These are phyloP conservation scores for Osmerus eperlanus DNA, from an alignment of 2,113 vertebrate genomes.

Conservation along the genomic window DNA sequence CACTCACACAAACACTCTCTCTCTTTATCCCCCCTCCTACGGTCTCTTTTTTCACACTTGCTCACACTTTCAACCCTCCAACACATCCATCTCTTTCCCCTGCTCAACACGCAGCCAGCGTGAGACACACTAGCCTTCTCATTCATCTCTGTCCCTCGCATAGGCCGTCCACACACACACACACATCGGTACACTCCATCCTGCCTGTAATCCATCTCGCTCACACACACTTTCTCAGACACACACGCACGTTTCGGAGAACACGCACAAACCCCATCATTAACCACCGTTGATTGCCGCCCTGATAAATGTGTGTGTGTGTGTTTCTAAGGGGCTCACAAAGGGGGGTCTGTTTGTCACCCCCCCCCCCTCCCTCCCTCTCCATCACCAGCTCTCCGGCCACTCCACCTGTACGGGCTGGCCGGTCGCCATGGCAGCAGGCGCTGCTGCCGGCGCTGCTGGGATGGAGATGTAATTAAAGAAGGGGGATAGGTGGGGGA, in stretches of 20 bases:
- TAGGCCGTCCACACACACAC: not conserved
- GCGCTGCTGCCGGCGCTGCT: conserved; percentile 64
- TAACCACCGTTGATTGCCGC: conserved; percentile 50
- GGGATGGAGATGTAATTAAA: conserved; percentile 65
- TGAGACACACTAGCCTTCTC: not conserved
- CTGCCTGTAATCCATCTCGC: conserved; percentile 49
- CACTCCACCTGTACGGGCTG: conserved; percentile 72
- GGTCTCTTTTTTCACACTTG: not conserved
- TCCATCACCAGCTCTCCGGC: conserved; percentile 47
- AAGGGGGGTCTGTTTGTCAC: conserved; percentile 46
- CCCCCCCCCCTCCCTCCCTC: not conserved
- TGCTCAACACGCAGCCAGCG: conserved; percentile 20
- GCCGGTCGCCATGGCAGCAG: conserved; percentile 68
- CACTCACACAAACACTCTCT: conserved; percentile 10
- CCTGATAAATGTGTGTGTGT: conserved; percentile 20
- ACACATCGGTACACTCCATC: not conserved
- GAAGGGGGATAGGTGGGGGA: conserved; percentile 54
- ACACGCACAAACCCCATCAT: conserved; percentile 47
- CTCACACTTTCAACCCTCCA: not conserved
- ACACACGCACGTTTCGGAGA: not conserved
- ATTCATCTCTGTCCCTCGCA: conserved; percentile 2
- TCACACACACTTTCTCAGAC: conserved; percentile 28
- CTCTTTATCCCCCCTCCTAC: conserved; percentile 25
- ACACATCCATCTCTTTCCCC: conserved; percentile 3
- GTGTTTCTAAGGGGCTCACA: conserved; percentile 44